Base-by-base conservation (phyloP, 2,888 invertebrate species). In the Drosophila paramelanica region DNA sequence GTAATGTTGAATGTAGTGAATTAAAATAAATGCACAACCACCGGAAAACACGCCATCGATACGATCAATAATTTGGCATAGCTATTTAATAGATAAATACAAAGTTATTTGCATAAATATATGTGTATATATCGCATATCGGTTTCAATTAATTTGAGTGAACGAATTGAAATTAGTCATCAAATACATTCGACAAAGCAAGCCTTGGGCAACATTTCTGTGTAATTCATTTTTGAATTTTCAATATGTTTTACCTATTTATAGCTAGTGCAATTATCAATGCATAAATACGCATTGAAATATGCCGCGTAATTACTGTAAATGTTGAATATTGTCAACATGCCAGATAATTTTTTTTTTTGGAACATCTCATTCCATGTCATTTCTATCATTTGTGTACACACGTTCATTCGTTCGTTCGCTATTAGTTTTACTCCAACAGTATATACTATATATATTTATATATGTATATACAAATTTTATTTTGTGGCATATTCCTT, bases 361-460 rank as follows among this genome's bases (percentile, higher is more conserved):
- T 38, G 20, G 42, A 14, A 42, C 13, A 33, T 46, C 47, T 42
- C 53, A 52, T 41, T 55, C 41, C 49, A 46, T 42, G 36, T 47
- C 23, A 17, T 17, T 46, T 31, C 62, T 33, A 67, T 71, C 78
- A 73, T 46, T 59, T 58, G 65, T 65, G 59, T 70, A 65, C 58
- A 72, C 46, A 56, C 49, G 53, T 13, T 64, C 49, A 73, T 52
- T 75, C 73, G 67, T 52, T 67, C 58, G 33, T 53, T 66, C 51
- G 79, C 69, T 70, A 76, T 87, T 84, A 85, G 88, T 87, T 82
- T 81, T 65, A 43, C 86, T 65, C 58, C 66, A 56, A 46, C 49
- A 67, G 55, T 50, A 51, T 49, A 50, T 31, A 36, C 23, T 17
- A 60, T 36, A 17, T 14, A n/a, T 45, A 10, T 17, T 17, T 17